Evolutionary conservation across 2,797 vertebrate species (phyloP), one percentile per base, ranked within the genome.

Genomic region (Xenentodon cancila): DNA sequence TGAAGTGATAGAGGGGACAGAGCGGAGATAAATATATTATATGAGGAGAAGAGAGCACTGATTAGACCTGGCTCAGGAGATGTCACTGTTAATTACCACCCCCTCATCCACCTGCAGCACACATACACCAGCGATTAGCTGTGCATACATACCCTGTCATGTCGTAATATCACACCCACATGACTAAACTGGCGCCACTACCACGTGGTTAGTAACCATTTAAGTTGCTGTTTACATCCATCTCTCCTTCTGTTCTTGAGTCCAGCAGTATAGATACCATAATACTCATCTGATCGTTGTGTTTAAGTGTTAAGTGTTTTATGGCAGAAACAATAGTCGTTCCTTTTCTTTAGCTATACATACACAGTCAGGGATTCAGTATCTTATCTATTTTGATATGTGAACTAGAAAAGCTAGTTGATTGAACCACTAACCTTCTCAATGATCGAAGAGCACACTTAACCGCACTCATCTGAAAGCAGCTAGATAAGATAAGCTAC

Each of bases 51-150:
- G 71, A 83, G 77, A 80, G 77, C 73, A 76, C 76, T 85, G 89
- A 88, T 87, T 78, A 85, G 85, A 86, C 88, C 88, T 86, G 81
- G 86, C 80, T 85, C 81, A 70, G 82, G 65, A 86, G 81, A 87
- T 90, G 88, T 88, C 87, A 84, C 75, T 93, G 95, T 89, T 92
- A 91, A 91, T 89, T 91, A 86, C 84, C 76, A 69, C 88, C 84
- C 79, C 79, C 80, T 82, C 86, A 82, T 84, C 80, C 91, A 92
- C 90, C 90, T 91, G 90, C 84, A 88, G 71, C 94, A 88, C 94
- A 94, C 94, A 92, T 93, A 68, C 94, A 60, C 22, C 34, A 56
- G n/a, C 40, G 4, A 63, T 47, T 40, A 34, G 88, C 93, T 93
- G 16, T 59, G 65, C 18, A 60, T 55, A 42, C 46, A 62, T 37